Evolutionary conservation across 2,797 vertebrate genomes (phyloP), one percentile per base, ranked within the genome.

Genomic region (Xenentodon cancila): DNA sequence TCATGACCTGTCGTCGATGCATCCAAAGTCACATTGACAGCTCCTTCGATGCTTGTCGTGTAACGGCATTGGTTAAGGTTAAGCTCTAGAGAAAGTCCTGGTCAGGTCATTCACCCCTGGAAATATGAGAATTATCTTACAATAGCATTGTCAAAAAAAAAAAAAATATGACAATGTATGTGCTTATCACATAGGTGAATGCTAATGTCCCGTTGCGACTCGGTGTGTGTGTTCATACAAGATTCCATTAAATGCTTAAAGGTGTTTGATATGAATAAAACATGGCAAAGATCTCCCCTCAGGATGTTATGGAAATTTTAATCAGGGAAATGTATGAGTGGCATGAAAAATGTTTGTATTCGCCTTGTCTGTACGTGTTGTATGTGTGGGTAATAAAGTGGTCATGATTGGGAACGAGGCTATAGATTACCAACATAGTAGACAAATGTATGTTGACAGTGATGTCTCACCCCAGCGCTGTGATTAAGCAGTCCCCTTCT

Each of bases 401-500:
- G 74, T 82, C 69, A 17, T 79, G 69, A 86, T 81, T 80, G 65
- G 68, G 77, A 79, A 77, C 1, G 40, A 59, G 73, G 59, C 76
- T 72, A 76, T 71, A 77, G 72, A 88, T 84, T 84, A 77, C 62
- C 50, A 66, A 61, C 43, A 27, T 64, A 21, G 58, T 45, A 72
- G 79, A 84, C 77, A 83, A 82, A 81, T 64, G 73, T 67, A 59
- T 82, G 86, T 74, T 75, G 75, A 81, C 68, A 71, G 79, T 79
- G 84, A 87, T 85, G 80, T 70, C 79, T 74, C 64, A 69, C 75
- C 75, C 71, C 53, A 13, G 61, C 68, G 71, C 55, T 79, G 69
- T 79, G 78, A 87, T 85, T 78, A 85, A 88, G 64, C 75, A 71
- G 69, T 73, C 54, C 72, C 80, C 79, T 88, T 79, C 78, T 81